Percentiles rank a stretch among this genome's conserved stretches.
Evolutionary conservation across 30 jellyfish, hydroid and myxozoan genomes (phyloP).

Genomic region (Hydra vulgaris): DNA sequence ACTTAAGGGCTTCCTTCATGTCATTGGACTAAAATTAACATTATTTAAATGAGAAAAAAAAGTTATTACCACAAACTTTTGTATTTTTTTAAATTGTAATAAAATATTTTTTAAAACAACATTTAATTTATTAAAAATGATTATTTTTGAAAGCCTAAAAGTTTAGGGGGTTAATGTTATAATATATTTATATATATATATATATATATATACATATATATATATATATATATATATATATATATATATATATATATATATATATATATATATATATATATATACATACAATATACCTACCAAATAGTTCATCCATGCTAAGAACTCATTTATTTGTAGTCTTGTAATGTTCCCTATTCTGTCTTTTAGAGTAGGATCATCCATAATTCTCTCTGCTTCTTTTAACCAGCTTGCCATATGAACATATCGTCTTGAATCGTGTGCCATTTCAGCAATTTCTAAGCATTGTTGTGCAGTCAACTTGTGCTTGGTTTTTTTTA

Average conservation of each 20-base stretch:
- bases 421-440: constrained; percentile 37
- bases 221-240: too few species aligned
- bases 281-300: constrained; percentile 27
- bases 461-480: constrained; percentile 76
- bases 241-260: too few species aligned
- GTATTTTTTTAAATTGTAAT: too few species aligned
- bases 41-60: constrained; percentile 1
- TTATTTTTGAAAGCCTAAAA: too few species aligned
- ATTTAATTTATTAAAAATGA: too few species aligned
- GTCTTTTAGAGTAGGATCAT: constrained; percentile 15
- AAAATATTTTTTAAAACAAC: too few species aligned
- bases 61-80: too few species aligned
- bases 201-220: too few species aligned
- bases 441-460: constrained; percentile 68
- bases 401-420: constrained; percentile 70
- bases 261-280: too few species aligned
- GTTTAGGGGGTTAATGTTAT: too few species aligned
- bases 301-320: constrained; percentile 75
- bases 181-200: too few species aligned
- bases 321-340: constrained; percentile 45
- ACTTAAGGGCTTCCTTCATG: constrained; percentile 34
- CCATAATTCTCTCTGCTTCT: constrained; percentile 59
- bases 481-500: constrained; percentile 45
- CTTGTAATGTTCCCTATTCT: constrained; percentile 58
- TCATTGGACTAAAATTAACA: constrained; percentile 37